Base-by-base conservation (phyloP, 2,888 invertebrate species). In the Trichogramma dendrolimi region DNA sequence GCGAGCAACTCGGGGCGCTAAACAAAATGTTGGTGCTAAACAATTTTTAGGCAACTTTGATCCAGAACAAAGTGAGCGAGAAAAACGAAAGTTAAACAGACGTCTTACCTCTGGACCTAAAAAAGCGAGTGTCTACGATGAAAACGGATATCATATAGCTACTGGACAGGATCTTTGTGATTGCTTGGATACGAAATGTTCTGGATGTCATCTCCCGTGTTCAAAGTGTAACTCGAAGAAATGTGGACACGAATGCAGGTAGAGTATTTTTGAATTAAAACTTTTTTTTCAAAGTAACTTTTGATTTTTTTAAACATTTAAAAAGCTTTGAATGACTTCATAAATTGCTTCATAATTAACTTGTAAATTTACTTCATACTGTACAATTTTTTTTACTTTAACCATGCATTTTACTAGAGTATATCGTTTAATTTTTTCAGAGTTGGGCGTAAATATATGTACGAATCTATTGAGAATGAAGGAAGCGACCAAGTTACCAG, bases 131-230 rank as follows among this genome's bases (percentile, higher is more conserved):
- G 67, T 89, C 48, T 89, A 91, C 80, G 87, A 94, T 81, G 88
- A 88, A 71, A 82, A 81, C 58, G 92, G 92, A 0, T 80, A 83
- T 44, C 82, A 88, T 67, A 81, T 86, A 38, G 79, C 80, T 11
- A 85, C 85, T 40, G 87, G 87, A 2, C 79, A 83, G 68, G 90
- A 95, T 79, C 72, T 92, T 8, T 96, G 96, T 69, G 96, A 96
- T 76, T 96, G 95, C 73, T 81, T 94, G 67, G 86, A 88, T 69
- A 82, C 83, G 47, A 81, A 82, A 8, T 96, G 96, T 71, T 82
- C 85, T 0, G 96, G 96, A 0, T 96, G 96, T 75, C 93, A 93
- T 80, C 91, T 88, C 73, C 87, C 88, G 2, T 93, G 92, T 71
- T 75, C 82, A 4, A 88, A 85, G 74, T 94, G 94, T 72, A 80